A percentile compares a stretch with the other conserved stretches of the same genome.
Conservation (phyloP, 2,113 vertebrate genomes). For the Bubalus kerabau region DNA sequence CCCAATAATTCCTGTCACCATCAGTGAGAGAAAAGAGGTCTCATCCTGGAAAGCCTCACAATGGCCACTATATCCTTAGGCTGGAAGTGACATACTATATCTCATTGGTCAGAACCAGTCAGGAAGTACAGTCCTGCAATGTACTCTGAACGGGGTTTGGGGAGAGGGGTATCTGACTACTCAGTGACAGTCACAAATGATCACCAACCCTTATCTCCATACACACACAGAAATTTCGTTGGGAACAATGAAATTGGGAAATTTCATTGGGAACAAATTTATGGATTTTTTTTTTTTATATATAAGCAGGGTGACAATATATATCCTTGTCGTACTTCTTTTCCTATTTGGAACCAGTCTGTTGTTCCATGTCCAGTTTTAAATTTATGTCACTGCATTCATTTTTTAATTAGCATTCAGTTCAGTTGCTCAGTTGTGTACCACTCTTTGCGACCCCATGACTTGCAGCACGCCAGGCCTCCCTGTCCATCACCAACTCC, state of each 20-base stretch:
- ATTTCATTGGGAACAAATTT: background rate
- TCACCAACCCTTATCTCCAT: background rate
- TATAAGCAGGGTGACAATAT: too few relatives aligned
- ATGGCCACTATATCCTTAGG: background rate
- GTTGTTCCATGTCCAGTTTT: background rate
- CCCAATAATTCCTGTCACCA: background rate
- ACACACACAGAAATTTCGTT: background rate
- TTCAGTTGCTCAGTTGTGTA: too few relatives aligned
- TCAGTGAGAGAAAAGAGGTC: background rate
- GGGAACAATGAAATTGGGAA: background rate
- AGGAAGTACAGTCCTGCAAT: background rate
- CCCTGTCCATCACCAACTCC: too few relatives aligned
- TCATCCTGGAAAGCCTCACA: background rate
- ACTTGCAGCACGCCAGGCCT: too few relatives aligned
- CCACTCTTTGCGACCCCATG: too few relatives aligned
- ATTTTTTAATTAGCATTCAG: background rate
- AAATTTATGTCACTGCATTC: background rate
- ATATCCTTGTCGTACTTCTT: too few relatives aligned
- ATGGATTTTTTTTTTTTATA: background rate
- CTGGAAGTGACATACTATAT: background rate
- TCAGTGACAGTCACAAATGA: background rate
- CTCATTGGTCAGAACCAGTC: background rate
- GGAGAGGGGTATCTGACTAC: background rate
- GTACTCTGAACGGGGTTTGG: background rate
- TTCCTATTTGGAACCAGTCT: too few relatives aligned